A percentile compares a stretch with the other conserved stretches of the same genome.
phyloP scores from a whole-genome alignment of 1,140 invertebrate genomes.

The Thaumetopoea pityocampa region DNA sequence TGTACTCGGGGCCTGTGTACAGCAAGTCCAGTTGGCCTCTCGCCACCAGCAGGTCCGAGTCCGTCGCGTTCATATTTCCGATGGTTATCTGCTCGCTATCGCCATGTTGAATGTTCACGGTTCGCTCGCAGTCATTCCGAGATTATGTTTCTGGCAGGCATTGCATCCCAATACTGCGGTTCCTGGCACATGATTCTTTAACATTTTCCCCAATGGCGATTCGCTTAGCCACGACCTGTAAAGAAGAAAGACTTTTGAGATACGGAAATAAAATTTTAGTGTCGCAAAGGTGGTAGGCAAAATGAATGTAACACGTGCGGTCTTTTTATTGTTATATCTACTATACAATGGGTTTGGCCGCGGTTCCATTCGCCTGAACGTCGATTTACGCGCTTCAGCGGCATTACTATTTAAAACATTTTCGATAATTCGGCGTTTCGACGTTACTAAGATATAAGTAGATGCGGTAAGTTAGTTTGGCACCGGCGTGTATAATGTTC shows the following conservation, averaged over 20 bases:
- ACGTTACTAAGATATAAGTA: too few species aligned
- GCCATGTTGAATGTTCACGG: conserved; percentile 66
- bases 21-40: conserved; percentile 56
- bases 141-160: conserved; percentile 66
- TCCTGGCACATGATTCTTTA: conserved; percentile 50
- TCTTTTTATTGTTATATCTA: too few species aligned
- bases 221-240: conserved; percentile 37
- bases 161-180: conserved; percentile 50
- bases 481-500: too few species aligned
- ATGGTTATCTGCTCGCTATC: conserved; percentile 55
- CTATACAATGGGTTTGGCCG: too few species aligned
- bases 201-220: conserved; percentile 41
- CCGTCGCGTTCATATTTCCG: conserved; percentile 65
- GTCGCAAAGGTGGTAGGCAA: too few species aligned
- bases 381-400: too few species aligned
- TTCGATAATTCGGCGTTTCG: too few species aligned
- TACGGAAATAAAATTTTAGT: neutral
- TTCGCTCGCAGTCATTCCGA: conserved; percentile 65
- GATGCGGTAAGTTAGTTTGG: too few species aligned
- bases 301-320: too few species aligned
- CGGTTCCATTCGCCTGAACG: too few species aligned
- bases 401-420: too few species aligned
- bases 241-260: conserved; percentile 29
- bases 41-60: conserved; percentile 56
- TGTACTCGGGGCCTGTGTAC: conserved; percentile 50